phyloP scores from a whole-genome alignment of 2,113 vertebrate species.

The Ploceus nigricollis region DNA sequence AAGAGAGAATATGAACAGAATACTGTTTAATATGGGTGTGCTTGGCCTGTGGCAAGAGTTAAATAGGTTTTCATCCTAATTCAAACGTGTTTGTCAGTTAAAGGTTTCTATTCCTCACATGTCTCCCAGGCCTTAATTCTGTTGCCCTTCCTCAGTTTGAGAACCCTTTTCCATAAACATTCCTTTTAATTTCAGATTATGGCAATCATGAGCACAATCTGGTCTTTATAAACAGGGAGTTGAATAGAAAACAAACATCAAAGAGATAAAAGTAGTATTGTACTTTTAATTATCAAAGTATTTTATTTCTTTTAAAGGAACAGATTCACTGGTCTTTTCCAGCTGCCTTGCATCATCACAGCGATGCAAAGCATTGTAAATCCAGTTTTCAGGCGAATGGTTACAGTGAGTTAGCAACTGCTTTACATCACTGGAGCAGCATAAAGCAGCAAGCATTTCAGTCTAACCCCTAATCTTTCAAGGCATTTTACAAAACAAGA shows the following conservation, averaged over 20 bases:
- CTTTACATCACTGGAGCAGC: conserved; percentile 6
- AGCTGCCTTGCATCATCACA: conserved; percentile 16
- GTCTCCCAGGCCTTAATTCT: neutral
- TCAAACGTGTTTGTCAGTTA: neutral
- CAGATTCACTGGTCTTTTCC: neutral
- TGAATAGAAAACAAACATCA: conserved; percentile 8
- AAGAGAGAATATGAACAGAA: neutral
- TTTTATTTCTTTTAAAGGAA: conserved; percentile 12
- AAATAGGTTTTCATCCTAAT: neutral
- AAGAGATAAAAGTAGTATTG: conserved; percentile 20
- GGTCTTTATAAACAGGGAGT: conserved; percentile 6
- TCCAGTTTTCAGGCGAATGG: neutral
- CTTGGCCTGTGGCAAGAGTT: neutral
- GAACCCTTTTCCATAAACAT: neutral
- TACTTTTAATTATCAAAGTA: conserved; percentile 33
- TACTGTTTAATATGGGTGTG: neutral
- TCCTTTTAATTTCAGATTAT: conserved; percentile 16
- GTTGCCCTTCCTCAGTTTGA: neutral
- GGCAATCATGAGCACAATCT: neutral
- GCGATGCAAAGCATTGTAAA: neutral
- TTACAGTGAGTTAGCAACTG: conserved; percentile 14
- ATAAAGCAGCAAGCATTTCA: neutral
- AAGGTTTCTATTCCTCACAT: neutral
- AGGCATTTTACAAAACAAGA: neutral
- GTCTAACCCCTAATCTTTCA: neutral